A percentile compares a stretch with the other conserved stretches of the same genome.
Evolutionary conservation across 2,797 vertebrate genomes (phyloP).

Genomic region (Cynopterus sphinx): DNA sequence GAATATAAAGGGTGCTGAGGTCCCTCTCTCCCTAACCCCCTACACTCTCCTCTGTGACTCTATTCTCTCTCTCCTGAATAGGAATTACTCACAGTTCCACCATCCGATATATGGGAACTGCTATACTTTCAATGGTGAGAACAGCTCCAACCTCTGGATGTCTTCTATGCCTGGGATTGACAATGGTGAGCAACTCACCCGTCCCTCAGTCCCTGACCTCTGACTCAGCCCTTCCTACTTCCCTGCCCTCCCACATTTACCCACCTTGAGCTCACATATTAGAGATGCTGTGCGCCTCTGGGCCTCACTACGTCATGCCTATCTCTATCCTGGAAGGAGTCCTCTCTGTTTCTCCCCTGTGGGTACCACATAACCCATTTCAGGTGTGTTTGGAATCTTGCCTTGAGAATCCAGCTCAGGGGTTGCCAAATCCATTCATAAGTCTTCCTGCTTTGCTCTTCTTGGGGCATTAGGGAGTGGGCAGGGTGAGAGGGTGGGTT

Average conservation of each 20-base stretch:
- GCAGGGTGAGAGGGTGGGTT: not conserved
- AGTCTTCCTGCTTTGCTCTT: not conserved
- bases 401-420: not conserved
- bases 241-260: not conserved
- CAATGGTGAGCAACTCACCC: conserved; percentile 80
- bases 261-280: not conserved
- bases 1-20: not conserved
- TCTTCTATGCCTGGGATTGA: conserved; percentile 87
- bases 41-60: not conserved
- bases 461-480: not conserved
- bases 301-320: not conserved
- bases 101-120: conserved; percentile 89
- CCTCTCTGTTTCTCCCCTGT: not conserved
- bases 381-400: not conserved
- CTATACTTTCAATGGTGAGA: conserved; percentile 89
- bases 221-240: not conserved
- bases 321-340: not conserved
- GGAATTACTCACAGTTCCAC: conserved; percentile 88
- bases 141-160: conserved; percentile 84
- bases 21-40: no score
- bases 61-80: conserved; percentile 42
- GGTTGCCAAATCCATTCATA: not conserved
- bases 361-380: not conserved
- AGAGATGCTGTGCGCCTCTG: not conserved
- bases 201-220: not conserved